These are phyloP conservation scores for Myrmecobius fasciatus DNA, from an alignment of 2,113 vertebrate species.

Conservation along the genomic window DNA sequence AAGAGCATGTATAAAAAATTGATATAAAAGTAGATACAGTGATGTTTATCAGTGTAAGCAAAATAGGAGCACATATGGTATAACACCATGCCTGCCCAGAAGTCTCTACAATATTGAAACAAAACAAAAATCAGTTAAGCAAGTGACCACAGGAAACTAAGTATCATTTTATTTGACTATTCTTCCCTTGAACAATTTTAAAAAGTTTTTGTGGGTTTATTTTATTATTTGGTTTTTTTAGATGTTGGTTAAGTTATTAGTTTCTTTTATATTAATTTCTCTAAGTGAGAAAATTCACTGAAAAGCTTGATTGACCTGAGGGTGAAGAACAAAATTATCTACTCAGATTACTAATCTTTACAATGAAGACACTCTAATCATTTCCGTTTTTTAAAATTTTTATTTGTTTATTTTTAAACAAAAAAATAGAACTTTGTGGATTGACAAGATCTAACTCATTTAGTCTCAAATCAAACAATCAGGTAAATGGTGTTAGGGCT, in stretches of 20 bases:
- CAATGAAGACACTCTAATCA: neutral
- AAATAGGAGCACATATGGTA: slow-evolving; percentile 64
- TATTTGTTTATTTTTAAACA: neutral
- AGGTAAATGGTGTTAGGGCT: neutral
- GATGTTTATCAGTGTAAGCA: slow-evolving; percentile 48
- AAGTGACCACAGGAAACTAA: slow-evolving; percentile 51
- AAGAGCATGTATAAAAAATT: slow-evolving; percentile 30
- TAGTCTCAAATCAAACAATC: neutral
- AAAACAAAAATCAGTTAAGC: slow-evolving; percentile 60
- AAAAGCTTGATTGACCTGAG: neutral
- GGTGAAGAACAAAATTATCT: neutral
- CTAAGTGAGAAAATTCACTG: neutral
- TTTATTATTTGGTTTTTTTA: neutral
- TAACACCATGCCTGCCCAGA: slow-evolving; percentile 36
- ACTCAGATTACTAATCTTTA: neutral
- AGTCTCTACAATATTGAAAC: slow-evolving; percentile 60
- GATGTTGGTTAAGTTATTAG: neutral
- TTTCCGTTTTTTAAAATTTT: neutral
- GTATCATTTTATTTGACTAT: slow-evolving; percentile 56
- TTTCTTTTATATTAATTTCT: neutral
- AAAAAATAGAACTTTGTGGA: slow-evolving; percentile 18
- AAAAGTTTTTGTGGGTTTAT: neutral
- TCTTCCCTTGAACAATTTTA: slow-evolving; percentile 46
- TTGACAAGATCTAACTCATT: neutral
- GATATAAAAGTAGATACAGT: slow-evolving; percentile 23